Conservation (phyloP, 2,888 invertebrate genomes). For the Leptinotarsa juncta region DNA sequence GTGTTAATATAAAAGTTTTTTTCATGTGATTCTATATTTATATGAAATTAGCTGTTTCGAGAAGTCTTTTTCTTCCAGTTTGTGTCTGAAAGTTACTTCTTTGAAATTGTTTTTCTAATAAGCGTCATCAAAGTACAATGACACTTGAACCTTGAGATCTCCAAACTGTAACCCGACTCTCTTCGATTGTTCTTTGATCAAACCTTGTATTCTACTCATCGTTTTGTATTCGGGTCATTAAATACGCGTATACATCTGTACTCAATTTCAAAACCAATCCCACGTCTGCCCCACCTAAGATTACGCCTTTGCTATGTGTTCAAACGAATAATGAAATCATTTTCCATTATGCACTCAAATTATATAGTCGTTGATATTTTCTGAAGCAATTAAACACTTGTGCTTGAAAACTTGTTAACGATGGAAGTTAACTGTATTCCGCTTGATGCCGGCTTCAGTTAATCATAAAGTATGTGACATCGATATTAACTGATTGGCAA, state of each 20-base stretch:
- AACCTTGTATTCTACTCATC: slow-evolving; percentile 7
- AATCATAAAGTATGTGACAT: neutral
- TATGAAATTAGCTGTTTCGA: too few species aligned
- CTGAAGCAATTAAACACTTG: neutral
- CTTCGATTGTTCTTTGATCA: neutral
- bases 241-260: slow-evolving; percentile 14
- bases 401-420: slow-evolving; percentile 4
- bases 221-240: slow-evolving; percentile 13
- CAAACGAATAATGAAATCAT: slow-evolving; percentile 15
- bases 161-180: neutral
- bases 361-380: slow-evolving; percentile 16
- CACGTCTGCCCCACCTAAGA: slow-evolving; percentile 20
- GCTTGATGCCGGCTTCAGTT: neutral
- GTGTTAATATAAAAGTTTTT: too few species aligned
- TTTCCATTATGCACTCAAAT: slow-evolving; percentile 14
- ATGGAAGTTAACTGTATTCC: neutral
- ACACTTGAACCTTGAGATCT: neutral
- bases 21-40: too few species aligned
- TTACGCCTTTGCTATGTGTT: slow-evolving; percentile 13
- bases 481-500: neutral
- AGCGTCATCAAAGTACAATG: too few species aligned
- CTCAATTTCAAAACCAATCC: slow-evolving; percentile 7
- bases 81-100: too few species aligned
- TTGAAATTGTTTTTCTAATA: too few species aligned
- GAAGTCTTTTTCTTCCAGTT: too few species aligned